Conservation (phyloP, 2,888 invertebrate species). For the Smittia sp. region DNA sequence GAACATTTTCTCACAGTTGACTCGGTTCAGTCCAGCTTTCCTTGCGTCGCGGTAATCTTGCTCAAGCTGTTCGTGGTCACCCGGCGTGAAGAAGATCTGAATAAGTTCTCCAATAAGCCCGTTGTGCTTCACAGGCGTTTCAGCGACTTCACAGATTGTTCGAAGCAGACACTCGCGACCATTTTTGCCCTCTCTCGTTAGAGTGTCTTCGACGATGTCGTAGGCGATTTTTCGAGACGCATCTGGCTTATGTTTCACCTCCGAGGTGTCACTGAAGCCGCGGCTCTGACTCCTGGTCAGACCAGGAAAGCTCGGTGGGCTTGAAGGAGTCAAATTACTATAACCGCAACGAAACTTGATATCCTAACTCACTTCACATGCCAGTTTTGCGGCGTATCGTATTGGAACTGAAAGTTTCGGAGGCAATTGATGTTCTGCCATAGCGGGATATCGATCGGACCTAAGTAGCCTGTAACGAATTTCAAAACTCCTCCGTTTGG, state of each 20-base stretch:
- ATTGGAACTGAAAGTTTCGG: conserved; percentile 27
- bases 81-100: conserved; percentile 48
- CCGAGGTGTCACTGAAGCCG: background rate
- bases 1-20: conserved; percentile 64
- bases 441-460: background rate
- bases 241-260: conserved; percentile 43
- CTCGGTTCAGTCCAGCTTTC: conserved; percentile 62
- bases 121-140: conserved; percentile 46
- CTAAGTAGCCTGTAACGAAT: background rate
- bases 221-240: conserved; percentile 49
- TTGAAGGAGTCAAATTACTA: background rate
- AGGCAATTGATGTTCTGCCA: conserved; percentile 27
- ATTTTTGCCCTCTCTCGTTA: conserved; percentile 44
- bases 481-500: conserved; percentile 33
- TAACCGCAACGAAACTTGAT: no score
- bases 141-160: conserved; percentile 51
- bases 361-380: background rate
- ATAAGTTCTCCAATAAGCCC: conserved; percentile 48
- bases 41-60: conserved; percentile 61
- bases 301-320: background rate
- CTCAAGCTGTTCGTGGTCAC: conserved; percentile 55
- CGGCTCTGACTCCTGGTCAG: no score
- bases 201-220: conserved; percentile 47
- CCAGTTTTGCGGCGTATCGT: background rate
- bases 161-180: conserved; percentile 49